Base-by-base conservation (phyloP, 1,140 invertebrate genomes). In the Parapsyche elsis region DNA sequence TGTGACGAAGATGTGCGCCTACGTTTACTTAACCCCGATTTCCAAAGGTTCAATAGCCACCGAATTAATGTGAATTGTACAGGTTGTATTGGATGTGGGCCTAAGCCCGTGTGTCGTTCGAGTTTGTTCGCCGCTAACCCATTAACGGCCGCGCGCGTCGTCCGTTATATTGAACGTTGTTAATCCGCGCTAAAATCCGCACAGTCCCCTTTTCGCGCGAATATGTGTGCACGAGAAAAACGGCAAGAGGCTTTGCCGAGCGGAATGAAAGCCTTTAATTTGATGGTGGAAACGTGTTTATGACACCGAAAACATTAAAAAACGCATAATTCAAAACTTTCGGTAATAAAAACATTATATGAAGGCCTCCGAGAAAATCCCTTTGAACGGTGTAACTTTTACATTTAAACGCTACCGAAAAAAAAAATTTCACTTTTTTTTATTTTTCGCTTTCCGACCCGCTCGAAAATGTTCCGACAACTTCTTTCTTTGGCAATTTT, bases 241-340 rank as follows among this genome's bases (percentile, higher is more conserved):
- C 12, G 64, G 10, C 10, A 26, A 19, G 24, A 30, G 24, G 16
- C 59, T 71, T 71, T 71, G 9, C 26, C 26, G 44, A 10, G 61
- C 61, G 61, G 19, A 71, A 30, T 45, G 73, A 75, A 75, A 75
- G 73, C 73, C 71, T 75, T 75, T 75, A 75, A 75, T 75, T 75
- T 75, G 73, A 75, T 75, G 73, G 73, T 75, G 44, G 44, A 75
- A 75, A 75, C 73, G 73, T 75, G 73, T 75, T 75, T 75, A 75
- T 75, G 73, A 75, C 73, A 75, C 73, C 53, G 73, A 75, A 75
- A 75, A 59, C 73, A 75, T 75, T 75, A 75, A 75, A 75, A 75
- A 75, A 45, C 73, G 73, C 53, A 75, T 75, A 75, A 57, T 75
- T 75, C 73, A 75, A 75, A 75, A 75, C 19, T 75, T 75, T 75